Conservation (phyloP, 2,888 invertebrate genomes). For the Chaetoderma sp. region DNA sequence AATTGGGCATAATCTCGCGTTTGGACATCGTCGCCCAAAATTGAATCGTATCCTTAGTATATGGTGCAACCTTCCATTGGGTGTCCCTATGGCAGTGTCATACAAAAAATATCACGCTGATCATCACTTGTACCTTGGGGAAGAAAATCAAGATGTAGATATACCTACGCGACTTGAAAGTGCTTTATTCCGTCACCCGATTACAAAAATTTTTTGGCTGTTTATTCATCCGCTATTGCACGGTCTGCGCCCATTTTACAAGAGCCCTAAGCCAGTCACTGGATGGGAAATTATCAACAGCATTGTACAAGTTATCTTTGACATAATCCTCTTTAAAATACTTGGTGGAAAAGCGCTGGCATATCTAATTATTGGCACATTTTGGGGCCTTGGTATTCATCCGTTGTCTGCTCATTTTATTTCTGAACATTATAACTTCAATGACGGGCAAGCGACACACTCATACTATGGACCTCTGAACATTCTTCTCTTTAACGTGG, state of each 20-base stretch:
- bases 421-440: conserved; percentile 68
- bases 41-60: conserved; percentile 64
- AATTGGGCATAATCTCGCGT: conserved; percentile 68
- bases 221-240: conserved; percentile 65
- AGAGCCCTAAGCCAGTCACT: conserved; percentile 63
- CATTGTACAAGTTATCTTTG: conserved; percentile 52
- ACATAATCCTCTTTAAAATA: conserved; percentile 48
- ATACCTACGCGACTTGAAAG: conserved; percentile 66
- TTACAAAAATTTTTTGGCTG: conserved; percentile 67
- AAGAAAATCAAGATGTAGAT: conserved; percentile 67
- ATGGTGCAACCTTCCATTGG: conserved; percentile 65
- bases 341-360: conserved; percentile 60
- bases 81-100: conserved; percentile 66
- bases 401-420: conserved; percentile 68
- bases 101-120: conserved; percentile 69
- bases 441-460: conserved; percentile 62
- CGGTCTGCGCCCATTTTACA: conserved; percentile 64
- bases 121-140: conserved; percentile 67
- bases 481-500: conserved; percentile 66
- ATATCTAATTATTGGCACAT: conserved; percentile 61
- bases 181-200: conserved; percentile 61
- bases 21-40: conserved; percentile 61
- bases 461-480: conserved; percentile 70
- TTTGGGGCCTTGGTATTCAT: conserved; percentile 65
- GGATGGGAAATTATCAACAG: conserved; percentile 63